Percentiles rank a stretch among this genome's conserved stretches.
Evolutionary conservation across 2,113 vertebrate species (phyloP).

Genomic region (Mobula birostris): DNA sequence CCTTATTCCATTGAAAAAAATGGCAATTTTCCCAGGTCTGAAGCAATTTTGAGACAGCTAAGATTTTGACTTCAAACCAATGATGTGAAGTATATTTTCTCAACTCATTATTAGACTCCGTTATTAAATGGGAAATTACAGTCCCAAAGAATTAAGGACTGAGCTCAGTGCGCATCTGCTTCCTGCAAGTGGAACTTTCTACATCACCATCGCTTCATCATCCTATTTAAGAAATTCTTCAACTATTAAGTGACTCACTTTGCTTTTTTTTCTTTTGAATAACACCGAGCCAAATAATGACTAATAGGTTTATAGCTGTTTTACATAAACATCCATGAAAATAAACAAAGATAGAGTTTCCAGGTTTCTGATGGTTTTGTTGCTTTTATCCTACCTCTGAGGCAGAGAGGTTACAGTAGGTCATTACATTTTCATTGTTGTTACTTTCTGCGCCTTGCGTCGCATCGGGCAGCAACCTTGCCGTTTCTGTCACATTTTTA

Average conservation of each 20-base stretch:
- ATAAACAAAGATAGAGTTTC: no score
- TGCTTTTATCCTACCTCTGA: no score
- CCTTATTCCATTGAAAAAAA: background rate
- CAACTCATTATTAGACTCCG: background rate
- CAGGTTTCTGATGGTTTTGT: no score
- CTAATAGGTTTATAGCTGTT: no score
- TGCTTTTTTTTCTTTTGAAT: background rate
- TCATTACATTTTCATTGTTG: no score
- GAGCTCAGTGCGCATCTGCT: background rate
- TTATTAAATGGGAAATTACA: background rate
- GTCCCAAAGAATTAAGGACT: background rate
- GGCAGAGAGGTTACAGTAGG: no score
- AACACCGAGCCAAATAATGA: no score
- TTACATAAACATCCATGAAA: no score
- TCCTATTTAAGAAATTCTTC: background rate
- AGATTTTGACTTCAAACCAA: background rate
- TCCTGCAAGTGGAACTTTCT: background rate
- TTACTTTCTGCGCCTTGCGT: no score
- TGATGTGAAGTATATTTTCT: background rate
- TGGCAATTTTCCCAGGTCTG: background rate
- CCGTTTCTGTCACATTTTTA: no score
- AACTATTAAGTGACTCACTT: background rate
- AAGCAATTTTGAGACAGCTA: background rate
- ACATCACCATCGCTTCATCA: background rate
- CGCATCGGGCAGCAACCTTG: no score